phyloP scores from a whole-genome alignment of 2,888 invertebrate genomes.

The Perdita meconis region DNA sequence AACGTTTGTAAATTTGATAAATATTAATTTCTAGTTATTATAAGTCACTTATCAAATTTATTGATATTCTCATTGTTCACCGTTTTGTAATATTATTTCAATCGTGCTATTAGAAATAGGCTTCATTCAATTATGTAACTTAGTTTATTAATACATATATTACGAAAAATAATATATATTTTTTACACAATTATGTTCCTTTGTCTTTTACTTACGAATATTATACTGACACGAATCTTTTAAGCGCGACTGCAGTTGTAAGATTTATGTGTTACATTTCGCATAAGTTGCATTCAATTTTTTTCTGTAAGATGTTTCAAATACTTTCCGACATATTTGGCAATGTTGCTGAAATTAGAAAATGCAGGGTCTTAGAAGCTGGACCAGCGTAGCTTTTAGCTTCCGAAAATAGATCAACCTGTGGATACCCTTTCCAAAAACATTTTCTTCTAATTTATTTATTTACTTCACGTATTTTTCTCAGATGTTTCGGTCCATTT shows the following conservation, averaged over 20 bases:
- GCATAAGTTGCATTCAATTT: background rate
- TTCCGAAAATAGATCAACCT: conserved; percentile 81
- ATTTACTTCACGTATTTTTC: conserved; percentile 30
- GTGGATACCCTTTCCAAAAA: conserved; percentile 78
- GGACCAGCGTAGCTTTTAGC: conserved; percentile 76
- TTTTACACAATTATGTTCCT: background rate
- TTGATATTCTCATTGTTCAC: background rate
- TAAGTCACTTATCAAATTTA: background rate
- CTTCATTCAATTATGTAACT: conserved; percentile 13
- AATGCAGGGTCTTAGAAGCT: conserved; percentile 74
- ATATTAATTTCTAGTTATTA: background rate
- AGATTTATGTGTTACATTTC: background rate
- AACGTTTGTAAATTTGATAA: background rate
- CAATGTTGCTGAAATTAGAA: conserved; percentile 74
- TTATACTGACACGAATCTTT: background rate
- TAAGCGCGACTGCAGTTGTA: background rate
- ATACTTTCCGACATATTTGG: conserved; percentile 68
- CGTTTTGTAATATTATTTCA: background rate
- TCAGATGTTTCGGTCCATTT: conserved; percentile 10
- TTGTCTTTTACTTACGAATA: conserved; percentile 18
- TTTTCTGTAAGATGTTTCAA: conserved; percentile 24
- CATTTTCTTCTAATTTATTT: conserved; percentile 70
- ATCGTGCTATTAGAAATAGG: background rate
- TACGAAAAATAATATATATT: conserved; percentile 8
- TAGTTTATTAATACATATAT: background rate